Percentiles rank a stretch among this genome's conserved stretches.
Evolutionary conservation across 2,888 invertebrate genomes (phyloP).

Genomic region (Neoitamus cyanurus): DNA sequence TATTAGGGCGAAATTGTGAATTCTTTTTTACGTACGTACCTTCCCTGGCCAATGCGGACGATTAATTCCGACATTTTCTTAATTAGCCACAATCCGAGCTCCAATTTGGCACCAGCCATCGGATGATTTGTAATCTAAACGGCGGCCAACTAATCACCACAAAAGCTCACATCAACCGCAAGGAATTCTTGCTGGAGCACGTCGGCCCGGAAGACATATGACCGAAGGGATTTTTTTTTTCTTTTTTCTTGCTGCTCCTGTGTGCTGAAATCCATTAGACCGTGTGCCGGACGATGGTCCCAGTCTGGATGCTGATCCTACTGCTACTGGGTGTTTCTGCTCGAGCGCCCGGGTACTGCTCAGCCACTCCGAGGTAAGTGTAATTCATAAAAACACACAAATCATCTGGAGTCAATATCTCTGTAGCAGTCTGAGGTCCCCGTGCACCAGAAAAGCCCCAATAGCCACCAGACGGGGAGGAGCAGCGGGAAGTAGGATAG

Average conservation of each 20-base stretch:
- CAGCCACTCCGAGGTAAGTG: conserved; percentile 28
- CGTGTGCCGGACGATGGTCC: conserved; percentile 34
- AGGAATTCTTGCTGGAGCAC: conserved; percentile 34
- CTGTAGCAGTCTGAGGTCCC: neutral
- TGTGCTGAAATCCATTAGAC: conserved; percentile 47
- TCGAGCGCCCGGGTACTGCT: neutral
- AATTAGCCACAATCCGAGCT: conserved; percentile 48
- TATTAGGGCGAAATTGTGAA: neutral
- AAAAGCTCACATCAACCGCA: conserved; percentile 42
- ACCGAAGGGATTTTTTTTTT: conserved; percentile 34
- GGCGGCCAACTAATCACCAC: conserved; percentile 49
- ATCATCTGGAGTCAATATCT: conserved; percentile 47
- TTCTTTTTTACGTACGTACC: conserved; percentile 7
- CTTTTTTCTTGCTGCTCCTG: neutral
- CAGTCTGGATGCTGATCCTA: neutral
- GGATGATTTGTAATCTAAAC: conserved; percentile 49
- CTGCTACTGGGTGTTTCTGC: neutral
- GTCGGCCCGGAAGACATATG: conserved; percentile 45
- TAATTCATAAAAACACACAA: conserved; percentile 49
- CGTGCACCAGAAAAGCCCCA: neutral
- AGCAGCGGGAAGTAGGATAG: neutral
- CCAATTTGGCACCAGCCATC: conserved; percentile 47
- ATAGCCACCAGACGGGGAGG: neutral
- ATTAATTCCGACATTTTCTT: conserved; percentile 48
- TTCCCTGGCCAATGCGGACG: conserved; percentile 28